These are phyloP conservation scores for Oncopodura yosiiana DNA, from an alignment of 1,140 invertebrate species.

Conservation along the genomic window DNA sequence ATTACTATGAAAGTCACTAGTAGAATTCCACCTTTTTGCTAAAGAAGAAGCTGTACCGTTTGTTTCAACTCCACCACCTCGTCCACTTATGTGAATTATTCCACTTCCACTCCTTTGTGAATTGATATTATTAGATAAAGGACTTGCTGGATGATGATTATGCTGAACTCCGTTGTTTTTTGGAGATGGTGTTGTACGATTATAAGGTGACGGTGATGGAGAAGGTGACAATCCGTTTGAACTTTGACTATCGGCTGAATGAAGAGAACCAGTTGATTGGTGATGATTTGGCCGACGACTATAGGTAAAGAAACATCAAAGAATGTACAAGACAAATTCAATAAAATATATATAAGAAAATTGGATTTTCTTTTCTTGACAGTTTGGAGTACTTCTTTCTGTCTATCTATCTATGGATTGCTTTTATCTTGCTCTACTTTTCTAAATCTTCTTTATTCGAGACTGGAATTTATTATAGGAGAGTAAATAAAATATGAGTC, in stretches of 20 bases:
- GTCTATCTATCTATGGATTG: no score
- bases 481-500: no score
- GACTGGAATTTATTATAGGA: no score
- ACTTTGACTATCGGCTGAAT: constrained; percentile 68
- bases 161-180: constrained; percentile 40
- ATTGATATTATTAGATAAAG: constrained; percentile 15
- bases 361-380: no score
- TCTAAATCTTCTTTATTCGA: no score
- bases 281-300: constrained; percentile 62
- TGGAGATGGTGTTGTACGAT: constrained; percentile 35
- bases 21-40: constrained; percentile 72
- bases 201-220: constrained; percentile 60
- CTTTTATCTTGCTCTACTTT: no score
- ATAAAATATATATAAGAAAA: background rate
- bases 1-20: constrained; percentile 58
- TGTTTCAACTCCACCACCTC: constrained; percentile 38
- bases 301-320: background rate
- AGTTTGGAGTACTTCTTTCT: no score
- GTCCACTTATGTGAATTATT: constrained; percentile 36
- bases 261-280: constrained; percentile 72
- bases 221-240: constrained; percentile 71
- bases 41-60: constrained; percentile 38
- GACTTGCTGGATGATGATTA: constrained; percentile 40
- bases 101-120: constrained; percentile 40
- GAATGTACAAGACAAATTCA: background rate